Evolutionary conservation across 2,113 vertebrate species (phyloP), one percentile per base, ranked within the genome.

Genomic region (Sinocyclocheilus anophthalmus): DNA sequence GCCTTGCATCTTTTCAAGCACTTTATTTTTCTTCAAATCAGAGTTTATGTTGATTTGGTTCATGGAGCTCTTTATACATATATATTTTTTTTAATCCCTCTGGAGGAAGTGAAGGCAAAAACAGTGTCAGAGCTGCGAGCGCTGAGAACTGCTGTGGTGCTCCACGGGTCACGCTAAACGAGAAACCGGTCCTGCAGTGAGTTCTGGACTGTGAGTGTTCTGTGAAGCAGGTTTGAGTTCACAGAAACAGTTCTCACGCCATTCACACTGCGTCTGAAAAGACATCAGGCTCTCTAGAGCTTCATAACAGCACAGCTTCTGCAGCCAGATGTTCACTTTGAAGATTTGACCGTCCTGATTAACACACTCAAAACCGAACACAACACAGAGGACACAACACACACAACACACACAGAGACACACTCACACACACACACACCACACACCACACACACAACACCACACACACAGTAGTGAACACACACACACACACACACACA

Each of bases 241-340:
- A 69, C 26, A 18, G 26, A 18, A 69, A 30, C 65, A 1, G 16
- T 30, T 53, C 45, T 50, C 45, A 76, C 72, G n/a, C 48, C 26
- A 6, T 55, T 72, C 26, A 55, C 82, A 42, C 81, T 37, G 75
- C 9, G 24, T 45, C 77, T 33, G 53, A 16, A 45, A 53, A 24
- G 24, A 81, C 57, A 87, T 85, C 61, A 76, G 63, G 76, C 67
- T 85, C 45, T 83, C 63, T 86, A 87, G 77, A 81, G 76, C 85
- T 18, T 84, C 83, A 48, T 42, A 90, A 88, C 93, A 93, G 90
- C 91, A 89, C 81, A 87, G 86, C 82, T 89, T 87, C 88, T 84
- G 61, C 22, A 65, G 90, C 84, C 93, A 94, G 94, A 93, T 94
- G 92, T 93, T 93, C 86, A 20, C 48, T 90, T 89, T 89, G 84